A percentile compares a stretch with the other conserved stretches of the same genome.
Conservation (phyloP, 2,888 invertebrate genomes). For the Oscheius sp. region DNA sequence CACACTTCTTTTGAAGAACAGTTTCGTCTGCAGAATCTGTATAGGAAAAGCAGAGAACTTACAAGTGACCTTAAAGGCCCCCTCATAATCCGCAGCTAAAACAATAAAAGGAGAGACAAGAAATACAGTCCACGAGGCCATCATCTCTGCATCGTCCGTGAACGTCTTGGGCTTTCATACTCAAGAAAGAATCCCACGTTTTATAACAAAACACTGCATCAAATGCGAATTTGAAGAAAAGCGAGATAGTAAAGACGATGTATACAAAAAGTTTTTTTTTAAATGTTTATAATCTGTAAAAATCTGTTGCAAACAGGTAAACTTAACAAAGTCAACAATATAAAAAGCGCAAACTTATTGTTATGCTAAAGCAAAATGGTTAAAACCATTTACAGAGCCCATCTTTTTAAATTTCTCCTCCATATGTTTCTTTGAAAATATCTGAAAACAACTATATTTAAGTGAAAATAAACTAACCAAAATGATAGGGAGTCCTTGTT, state of each 20-base stretch:
- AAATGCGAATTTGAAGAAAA: no score
- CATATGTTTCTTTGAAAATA: slow-evolving; percentile 26
- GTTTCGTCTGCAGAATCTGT: slow-evolving; percentile 21
- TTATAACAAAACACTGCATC: background rate
- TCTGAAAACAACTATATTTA: slow-evolving; percentile 3
- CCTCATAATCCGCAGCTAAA: slow-evolving; percentile 3
- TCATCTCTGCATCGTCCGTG: background rate
- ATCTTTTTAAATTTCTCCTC: slow-evolving; percentile 2
- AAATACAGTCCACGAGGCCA: background rate
- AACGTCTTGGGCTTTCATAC: background rate
- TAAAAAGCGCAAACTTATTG: background rate
- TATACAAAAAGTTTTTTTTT: no score
- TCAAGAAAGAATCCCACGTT: background rate
- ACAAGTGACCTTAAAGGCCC: slow-evolving; percentile 14
- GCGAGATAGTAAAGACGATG: no score
- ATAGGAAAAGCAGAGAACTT: background rate
- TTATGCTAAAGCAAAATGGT: slow-evolving; percentile 7
- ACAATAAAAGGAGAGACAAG: background rate
- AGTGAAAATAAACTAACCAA: slow-evolving; percentile 42
- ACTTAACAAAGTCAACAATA: no score
- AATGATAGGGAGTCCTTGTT: slow-evolving; percentile 60
- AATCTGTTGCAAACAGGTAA: no score
- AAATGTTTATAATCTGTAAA: no score
- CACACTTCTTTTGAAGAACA: slow-evolving; percentile 27
- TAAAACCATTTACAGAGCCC: background rate